Evolutionary conservation across 1,140 invertebrate genomes (phyloP).

Genomic region (Eulimnadia texana): DNA sequence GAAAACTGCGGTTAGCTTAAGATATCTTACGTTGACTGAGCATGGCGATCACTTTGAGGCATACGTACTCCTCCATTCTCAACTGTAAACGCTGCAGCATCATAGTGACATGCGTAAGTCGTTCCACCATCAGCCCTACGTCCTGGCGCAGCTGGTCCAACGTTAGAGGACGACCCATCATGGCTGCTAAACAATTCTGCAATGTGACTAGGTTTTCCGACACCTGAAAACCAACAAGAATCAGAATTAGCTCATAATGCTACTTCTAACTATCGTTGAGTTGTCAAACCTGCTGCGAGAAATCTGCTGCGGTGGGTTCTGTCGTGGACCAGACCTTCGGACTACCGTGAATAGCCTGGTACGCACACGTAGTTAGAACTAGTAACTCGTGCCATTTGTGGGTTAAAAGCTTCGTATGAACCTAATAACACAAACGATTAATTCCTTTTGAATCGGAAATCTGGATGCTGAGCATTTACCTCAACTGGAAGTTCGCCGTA

Average conservation of each 20-base stretch:
- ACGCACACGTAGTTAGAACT: conserved; percentile 82
- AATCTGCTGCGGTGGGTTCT: conserved; percentile 42
- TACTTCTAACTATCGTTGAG: too few relatives aligned
- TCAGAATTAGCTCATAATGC: neutral
- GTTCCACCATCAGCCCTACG: conserved; percentile 83
- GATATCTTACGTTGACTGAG: conserved; percentile 47
- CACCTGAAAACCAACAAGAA: conserved; percentile 22
- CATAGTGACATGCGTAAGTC: conserved; percentile 81
- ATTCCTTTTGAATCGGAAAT: too few relatives aligned
- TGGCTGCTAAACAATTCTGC: conserved; percentile 72
- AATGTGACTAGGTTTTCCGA: conserved; percentile 48
- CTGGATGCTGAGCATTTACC: too few relatives aligned
- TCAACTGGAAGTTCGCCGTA: conserved; percentile 88
- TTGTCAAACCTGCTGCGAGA: conserved; percentile 63
- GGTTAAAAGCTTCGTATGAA: conserved; percentile 78
- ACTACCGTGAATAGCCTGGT: conserved; percentile 73
- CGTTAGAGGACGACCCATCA: conserved; percentile 79
- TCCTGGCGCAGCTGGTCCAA: conserved; percentile 81
- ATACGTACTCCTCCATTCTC: conserved; percentile 87
- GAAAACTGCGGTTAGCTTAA: conserved; percentile 6
- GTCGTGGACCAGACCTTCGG: conserved; percentile 27
- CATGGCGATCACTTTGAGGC: conserved; percentile 89
- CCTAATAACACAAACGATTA: too few relatives aligned
- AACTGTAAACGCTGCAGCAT: conserved; percentile 77
- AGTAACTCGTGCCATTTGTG: conserved; percentile 96